Base-by-base conservation (phyloP, 1,140 invertebrate species). In the Pseudomyrmex concolor region DNA sequence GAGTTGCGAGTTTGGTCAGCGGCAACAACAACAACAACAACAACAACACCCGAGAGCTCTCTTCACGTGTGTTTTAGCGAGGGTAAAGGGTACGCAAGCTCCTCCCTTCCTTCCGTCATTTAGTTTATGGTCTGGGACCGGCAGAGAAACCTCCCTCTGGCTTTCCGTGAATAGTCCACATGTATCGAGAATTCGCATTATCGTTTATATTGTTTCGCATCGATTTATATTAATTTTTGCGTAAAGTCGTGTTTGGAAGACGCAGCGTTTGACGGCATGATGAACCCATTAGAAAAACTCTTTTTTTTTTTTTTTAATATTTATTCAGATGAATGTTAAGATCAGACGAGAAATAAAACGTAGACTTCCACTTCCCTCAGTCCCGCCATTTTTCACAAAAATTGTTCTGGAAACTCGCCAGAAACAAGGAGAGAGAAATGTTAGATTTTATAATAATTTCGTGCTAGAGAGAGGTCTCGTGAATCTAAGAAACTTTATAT, bases 61-160 rank as follows among this genome's bases (percentile, higher is more conserved):
- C 76, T 17, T 76, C 64, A 25, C 76, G 34, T 78, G 22, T 59
- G 43, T 70, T 45, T 48, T 66, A 19, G 25, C 34, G 34, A 34
- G 5, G 25, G 2, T 3, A 51, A 7, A 48, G 17, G n/a, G 5
- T 60, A 25, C 19, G 54, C 34, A 10, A 51, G 12, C n/a, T n/a
- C 2, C 2, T 22, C 45, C 19, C 68, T 17, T 45, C 19, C 59
- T 57, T 60, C n/a, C 70, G 80, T 64, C 80, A 57, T 82, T 74
- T 82, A 82, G 78, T 74, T 82, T 76, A 82, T 57, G 59, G 76
- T 43, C 34, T 80, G 66, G 66, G 76, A 82, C 78, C 48, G 45
- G 68, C 48, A 62, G 70, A 54, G 80, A 76, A 63, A 76, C 71
- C 57, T 82, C 8, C 68, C 51, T 60, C 13, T 74, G 70, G 80